Percentiles rank a stretch among this genome's conserved stretches.
Evolutionary conservation across 2,113 vertebrate genomes (phyloP).

Genomic region (Cebidichthys violaceus): DNA sequence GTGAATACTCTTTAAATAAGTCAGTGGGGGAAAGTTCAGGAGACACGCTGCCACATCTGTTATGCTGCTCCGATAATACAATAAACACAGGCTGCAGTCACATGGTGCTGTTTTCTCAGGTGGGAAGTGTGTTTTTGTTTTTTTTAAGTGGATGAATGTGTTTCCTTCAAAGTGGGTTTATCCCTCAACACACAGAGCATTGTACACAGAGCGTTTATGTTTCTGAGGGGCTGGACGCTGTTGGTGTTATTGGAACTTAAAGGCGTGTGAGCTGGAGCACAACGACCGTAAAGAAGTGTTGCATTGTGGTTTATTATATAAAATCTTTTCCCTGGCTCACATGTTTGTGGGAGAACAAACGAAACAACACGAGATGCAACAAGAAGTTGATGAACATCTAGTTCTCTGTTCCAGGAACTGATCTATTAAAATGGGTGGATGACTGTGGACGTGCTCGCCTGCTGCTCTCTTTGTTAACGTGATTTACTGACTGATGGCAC

Average conservation of each 20-base stretch:
- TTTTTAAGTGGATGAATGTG: not conserved
- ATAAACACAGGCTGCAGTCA: constrained; percentile 46
- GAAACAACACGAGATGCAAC: not conserved
- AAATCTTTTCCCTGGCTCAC: not conserved
- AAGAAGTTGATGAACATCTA: not conserved
- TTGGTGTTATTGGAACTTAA: constrained; percentile 13
- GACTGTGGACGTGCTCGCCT: constrained; percentile 9
- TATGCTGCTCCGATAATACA: constrained; percentile 23
- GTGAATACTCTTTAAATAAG: constrained; percentile 28
- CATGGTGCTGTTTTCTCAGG: constrained; percentile 28
- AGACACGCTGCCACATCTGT: constrained; percentile 30
- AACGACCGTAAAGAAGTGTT: not conserved
- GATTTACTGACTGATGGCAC: not conserved
- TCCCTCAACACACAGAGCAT: constrained; percentile 9
- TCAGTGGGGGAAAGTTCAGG: constrained; percentile 62
- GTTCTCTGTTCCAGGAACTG: not conserved
- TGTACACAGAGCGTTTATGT: constrained; percentile 24
- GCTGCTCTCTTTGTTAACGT: not conserved
- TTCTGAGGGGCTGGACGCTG: not conserved
- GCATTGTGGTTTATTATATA: not conserved
- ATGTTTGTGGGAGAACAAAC: not conserved
- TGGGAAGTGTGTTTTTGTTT: not conserved
- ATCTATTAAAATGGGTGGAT: constrained; percentile 15
- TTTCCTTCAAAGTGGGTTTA: constrained; percentile 5
- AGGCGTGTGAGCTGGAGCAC: not conserved